A percentile compares a stretch with the other conserved stretches of the same genome.
These are phyloP conservation scores for Tethea ocularis DNA, from an alignment of 2,888 invertebrate species.

Conservation along the genomic window DNA sequence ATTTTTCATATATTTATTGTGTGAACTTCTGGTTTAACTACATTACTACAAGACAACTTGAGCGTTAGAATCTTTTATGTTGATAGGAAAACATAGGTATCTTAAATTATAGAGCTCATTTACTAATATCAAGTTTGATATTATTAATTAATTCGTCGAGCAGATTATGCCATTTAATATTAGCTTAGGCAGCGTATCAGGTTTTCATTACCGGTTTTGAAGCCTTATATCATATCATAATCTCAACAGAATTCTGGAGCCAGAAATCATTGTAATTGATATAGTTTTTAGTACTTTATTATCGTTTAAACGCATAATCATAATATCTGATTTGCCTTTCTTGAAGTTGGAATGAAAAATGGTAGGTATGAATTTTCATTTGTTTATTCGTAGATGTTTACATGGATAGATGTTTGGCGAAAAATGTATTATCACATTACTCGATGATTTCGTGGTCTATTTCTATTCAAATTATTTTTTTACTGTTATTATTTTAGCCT, in stretches of 20 bases:
- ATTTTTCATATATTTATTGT: too few species aligned
- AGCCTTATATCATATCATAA: slow-evolving; percentile 13
- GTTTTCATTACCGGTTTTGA: slow-evolving; percentile 11
- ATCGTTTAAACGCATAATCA: neutral
- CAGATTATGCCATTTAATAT: neutral
- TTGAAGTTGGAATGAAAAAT: neutral
- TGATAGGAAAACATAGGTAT: too few species aligned
- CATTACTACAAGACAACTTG: too few species aligned
- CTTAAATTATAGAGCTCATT: neutral
- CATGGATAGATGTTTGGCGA: too few species aligned
- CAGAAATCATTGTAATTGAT: slow-evolving; percentile 4
- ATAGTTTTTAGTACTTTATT: neutral
- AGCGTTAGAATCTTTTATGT: too few species aligned
- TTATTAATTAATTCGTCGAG: neutral
- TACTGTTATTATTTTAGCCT: neutral
- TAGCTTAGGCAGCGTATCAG: neutral
- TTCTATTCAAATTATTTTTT: neutral
- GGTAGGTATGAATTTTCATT: too few species aligned
- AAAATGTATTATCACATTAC: neutral
- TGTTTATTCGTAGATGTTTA: too few species aligned
- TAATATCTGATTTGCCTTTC: neutral
- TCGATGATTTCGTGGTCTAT: neutral
- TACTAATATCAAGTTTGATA: neutral
- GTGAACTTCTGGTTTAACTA: too few species aligned
- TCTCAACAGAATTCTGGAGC: slow-evolving; percentile 11